Evolutionary conservation across 64 coral and sea anemone genomes (phyloP), one percentile per base, ranked within the genome.

Genomic region (Actinia tenebrosa): DNA sequence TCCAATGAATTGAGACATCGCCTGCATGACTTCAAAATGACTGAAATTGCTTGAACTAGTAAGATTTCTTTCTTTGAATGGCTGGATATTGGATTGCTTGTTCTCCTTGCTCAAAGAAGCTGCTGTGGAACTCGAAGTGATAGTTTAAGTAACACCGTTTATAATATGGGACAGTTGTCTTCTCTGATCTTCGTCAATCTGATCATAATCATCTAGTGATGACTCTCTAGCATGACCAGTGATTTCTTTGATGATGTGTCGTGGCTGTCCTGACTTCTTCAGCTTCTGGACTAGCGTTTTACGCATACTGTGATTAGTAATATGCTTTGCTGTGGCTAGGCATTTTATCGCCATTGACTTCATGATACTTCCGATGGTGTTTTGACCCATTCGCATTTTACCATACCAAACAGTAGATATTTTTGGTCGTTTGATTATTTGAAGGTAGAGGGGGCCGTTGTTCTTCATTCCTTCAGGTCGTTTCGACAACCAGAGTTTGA

Each of bases 141-240:
- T 37, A 37, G 30, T 37, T 37, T 37, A 37, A 37, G 30, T 37
- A 37, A 37, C 30, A 37, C 30, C 30, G 30, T 37, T 37, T 37
- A 88, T 92, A 22, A 75, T 84, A 83, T 88, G 62, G 4, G 86
- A 87, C 23, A 84, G 30, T 71, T 92, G 47, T 44, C 64, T 87
- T 52, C 86, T 46, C 26, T 92, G 75, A 44, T 77, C 15, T 58
- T 92, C 85, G 30, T 87, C 79, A 69, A 89, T 81, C 75, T 89
- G n/a, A 71, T 93, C 87, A 60, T 89, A 93, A 66, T 93, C 87
- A 20, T 89, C 84, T 20, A 89, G 66, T 1, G 87, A 93, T 37
- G 88, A 86, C 71, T 87, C 88, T 37, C 75, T 60, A 19, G 88
- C 75, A 87, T 93, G 92, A 54, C 92, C 92, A 7, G 91, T 93